Evolutionary conservation across 2,113 vertebrate genomes (phyloP), one percentile per base, ranked within the genome.

Genomic region (Ceratotherium simum): DNA sequence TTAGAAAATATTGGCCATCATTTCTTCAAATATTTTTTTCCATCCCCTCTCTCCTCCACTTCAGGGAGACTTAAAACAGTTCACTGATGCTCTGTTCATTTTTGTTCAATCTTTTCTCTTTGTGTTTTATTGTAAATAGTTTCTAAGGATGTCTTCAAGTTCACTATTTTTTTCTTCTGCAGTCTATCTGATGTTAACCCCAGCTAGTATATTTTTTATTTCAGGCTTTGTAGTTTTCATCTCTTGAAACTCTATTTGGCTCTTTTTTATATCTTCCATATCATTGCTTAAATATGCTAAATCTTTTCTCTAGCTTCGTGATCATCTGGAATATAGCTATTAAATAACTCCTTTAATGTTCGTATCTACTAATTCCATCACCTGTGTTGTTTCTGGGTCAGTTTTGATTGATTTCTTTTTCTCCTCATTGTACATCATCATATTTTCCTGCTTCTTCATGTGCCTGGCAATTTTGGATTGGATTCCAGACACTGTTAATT

Each of bases 121-220:
- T 93, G 13, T 83, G 46, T 42, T 92, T 83, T 70, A 70, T 95
- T 88, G 87, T 95, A 29, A 72, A 73, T 69, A 27, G 4, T 72
- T 92, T 48, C n/a, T 70, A 17, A 13, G 48, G 14, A 16, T 83
- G 8, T 60, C 62, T 94, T 94, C 42, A 81, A 21, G 20, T 90
- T 82, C 13, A 82, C 27, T 73, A 13, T 9, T 23, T 81, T 54
- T 42, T 73, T 64, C 62, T 73, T 46, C 62, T 60, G 3, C 1
- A 48, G 3, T 70, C 23, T 31, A 86, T 27, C 29, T 64, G 9
- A 16, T 85, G 21, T 67, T 42, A 87, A 64, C 17, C 12, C 0
- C 25, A 6, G 56, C 33, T 62, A 64, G 25, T 33, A 5, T 39
- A 62, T 60, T 91, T 54, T 62, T 46, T 11, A 72, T 64, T 27